Conservation (phyloP, 2,113 vertebrate species). For the Pica pica region DNA sequence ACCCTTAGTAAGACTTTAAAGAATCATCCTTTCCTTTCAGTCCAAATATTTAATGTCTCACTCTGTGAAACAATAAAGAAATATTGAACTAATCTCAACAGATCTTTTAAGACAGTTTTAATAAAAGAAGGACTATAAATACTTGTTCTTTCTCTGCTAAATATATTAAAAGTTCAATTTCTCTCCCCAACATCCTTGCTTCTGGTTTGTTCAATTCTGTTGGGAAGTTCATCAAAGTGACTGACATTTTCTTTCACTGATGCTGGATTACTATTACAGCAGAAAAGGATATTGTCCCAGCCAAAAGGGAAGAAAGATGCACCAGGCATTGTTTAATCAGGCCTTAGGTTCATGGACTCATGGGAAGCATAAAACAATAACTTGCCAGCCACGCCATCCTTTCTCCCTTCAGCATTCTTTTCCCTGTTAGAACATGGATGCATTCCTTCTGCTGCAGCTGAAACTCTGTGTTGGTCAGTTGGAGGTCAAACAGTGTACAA, state of each 20-base stretch:
- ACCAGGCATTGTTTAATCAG: background rate
- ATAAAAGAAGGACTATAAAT: conserved; percentile 48
- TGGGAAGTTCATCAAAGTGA: conserved; percentile 7
- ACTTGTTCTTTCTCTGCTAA: background rate
- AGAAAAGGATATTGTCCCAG: background rate
- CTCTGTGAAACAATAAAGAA: conserved; percentile 25
- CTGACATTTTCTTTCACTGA: background rate
- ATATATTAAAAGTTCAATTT: conserved; percentile 43
- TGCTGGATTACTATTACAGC: background rate
- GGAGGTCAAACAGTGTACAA: background rate
- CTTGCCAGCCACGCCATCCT: background rate
- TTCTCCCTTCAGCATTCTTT: background rate
- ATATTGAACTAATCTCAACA: background rate
- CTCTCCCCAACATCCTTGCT: background rate
- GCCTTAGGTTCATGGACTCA: background rate
- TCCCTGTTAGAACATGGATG: background rate
- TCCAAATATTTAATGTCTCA: background rate
- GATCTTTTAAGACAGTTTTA: conserved; percentile 47
- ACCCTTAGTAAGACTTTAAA: background rate
- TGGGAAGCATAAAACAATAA: background rate
- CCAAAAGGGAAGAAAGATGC: background rate
- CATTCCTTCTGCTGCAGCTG: background rate
- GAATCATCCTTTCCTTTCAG: background rate
- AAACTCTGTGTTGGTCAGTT: fast-evolving
- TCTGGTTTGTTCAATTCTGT: background rate